Base-by-base conservation (phyloP, 2,113 vertebrate genomes). In the Bagarius yarrelli region DNA sequence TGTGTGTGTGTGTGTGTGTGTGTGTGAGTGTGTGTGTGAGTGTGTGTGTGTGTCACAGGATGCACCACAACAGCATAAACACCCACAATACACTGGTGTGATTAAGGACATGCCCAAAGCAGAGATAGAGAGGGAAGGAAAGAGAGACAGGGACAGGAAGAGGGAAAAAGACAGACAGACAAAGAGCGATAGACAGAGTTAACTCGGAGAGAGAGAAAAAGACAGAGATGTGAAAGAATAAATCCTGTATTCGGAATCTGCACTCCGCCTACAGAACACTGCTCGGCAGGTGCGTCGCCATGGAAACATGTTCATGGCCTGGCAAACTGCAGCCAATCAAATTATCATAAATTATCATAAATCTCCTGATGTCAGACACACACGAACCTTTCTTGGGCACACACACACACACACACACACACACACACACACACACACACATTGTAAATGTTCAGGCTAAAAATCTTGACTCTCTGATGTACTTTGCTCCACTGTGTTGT, bases 291-390 rank as follows among this genome's bases (percentile, higher is more conserved):
- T 1, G 25, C 16, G 59, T 77, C 19, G 19, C 75, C 75, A 77
- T 77, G 59, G 75, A 61, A 77, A 77, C 75, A 57, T 25, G 59
- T 77, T 59, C 40, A 63, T 25, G 75, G 59, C 75, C 75, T 77
- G 75, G 75, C 75, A 63, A 77, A 14, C 75, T 60, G 75, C 75
- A 77, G 75, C 75, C 75, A 77, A 77, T 77, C 75, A 77, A 77
- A 77, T 77, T 77, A 77, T 63, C 75, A 77, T 77, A 63, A 77
- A 77, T 77, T 77, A 77, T 77, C 75, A 77, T 77, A 77, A 77
- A 77, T 77, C 75, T 77, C 75, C 36, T 77, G 59, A 77, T 77
- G 75, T 63, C 75, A 63, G 57, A n/a, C 57, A 63, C n/a, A n/a
- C n/a, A n/a, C n/a, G n/a, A n/a, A n/a, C n/a, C n/a, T n/a, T n/a